Base-by-base conservation (phyloP, 2,888 invertebrate species). In the Parochlus steinenii region DNA sequence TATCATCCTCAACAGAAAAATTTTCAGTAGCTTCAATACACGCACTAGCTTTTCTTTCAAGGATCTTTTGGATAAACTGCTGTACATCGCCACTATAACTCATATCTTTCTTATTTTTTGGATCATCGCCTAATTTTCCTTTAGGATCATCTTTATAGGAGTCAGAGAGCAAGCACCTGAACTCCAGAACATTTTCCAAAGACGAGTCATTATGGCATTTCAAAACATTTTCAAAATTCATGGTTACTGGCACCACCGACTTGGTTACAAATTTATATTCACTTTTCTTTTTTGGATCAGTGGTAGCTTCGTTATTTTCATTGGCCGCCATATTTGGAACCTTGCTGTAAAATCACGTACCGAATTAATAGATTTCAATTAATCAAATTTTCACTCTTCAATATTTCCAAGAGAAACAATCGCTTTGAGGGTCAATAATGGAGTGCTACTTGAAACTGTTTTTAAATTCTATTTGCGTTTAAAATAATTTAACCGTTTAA, bases 81-180 rank as follows among this genome's bases (percentile, higher is more conserved):
- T 36, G 29, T 6, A 36, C 28, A 17, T 23, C 36, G 14, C 11
- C 36, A 30, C 36, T 30, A 15, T 36, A 36, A 14, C 36, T 36
- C 7, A 24, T 36, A 17, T 36, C n/a, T 8, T 18, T n/a, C 7
- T 22, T 14, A 24, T 24, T 29, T 8, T 7, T 28, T 17, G 6
- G 24, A 19, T 22, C 14, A 3, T 14, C 10, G 23, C 11, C 16
- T n/a, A n/a, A 3, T 15, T 30, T 14, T 18, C n/a, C 11, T 30
- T 30, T 17, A 5, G n/a, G 14, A 12, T 31, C 15, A 12, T 30
- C 19, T 18, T 25, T 29, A 18, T 24, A 30, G 14, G 30, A 36
- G 23, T 16, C 30, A 14, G 36, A 30, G 11, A 11, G 15, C 11
- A 36, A 11, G 20, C 30, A 36, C 6, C 30, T 12, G 18, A 36